Evolutionary conservation across 2,797 vertebrate species (phyloP), one percentile per base, ranked within the genome.

Genomic region (Enteromius fasciolatus): DNA sequence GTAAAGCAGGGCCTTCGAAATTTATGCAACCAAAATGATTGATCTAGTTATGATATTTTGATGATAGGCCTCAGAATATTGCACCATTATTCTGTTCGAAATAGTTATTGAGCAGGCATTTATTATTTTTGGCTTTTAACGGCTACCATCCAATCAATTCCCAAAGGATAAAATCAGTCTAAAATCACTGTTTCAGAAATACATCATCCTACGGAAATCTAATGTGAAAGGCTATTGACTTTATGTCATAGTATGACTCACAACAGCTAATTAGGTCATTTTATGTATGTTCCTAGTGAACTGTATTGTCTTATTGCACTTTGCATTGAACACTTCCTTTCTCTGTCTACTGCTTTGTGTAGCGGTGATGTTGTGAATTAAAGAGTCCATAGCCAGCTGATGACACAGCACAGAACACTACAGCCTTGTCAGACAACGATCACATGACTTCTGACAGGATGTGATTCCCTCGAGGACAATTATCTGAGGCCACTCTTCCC

Each of bases 381-480:
- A 77, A 77, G 31, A 52, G 52, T 69, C 68, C 64, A 76, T 75
- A 82, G 61, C 48, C 70, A 82, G 80, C 61, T 67, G 72, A 93
- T 94, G 93, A 95, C 89, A 91, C 91, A 91, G 90, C 89, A 86
- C 87, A 92, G 90, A 92, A 90, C 87, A 88, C 89, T 90, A 86
- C 68, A 64, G 69, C 88, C 87, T 92, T 83, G 54, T 84, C 74
- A 80, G 46, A 81, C 39, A 81, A 52, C 6, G 14, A 54, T 68
- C 77, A 69, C 57, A 79, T 87, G 82, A 81, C 75, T 84, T 84
- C 91, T 92, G 90, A 93, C 92, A 94, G 94, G 93, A 95, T 93
- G 92, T 93, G 91, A 93, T 89, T 92, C 90, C 90, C 89, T 90
- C 59, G 86, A 70, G 89, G 90, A 85, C 91, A 91, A 89, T 94